Evolutionary conservation across 23 tunicate species (phyloP).

Genomic region (Styela clava): DNA sequence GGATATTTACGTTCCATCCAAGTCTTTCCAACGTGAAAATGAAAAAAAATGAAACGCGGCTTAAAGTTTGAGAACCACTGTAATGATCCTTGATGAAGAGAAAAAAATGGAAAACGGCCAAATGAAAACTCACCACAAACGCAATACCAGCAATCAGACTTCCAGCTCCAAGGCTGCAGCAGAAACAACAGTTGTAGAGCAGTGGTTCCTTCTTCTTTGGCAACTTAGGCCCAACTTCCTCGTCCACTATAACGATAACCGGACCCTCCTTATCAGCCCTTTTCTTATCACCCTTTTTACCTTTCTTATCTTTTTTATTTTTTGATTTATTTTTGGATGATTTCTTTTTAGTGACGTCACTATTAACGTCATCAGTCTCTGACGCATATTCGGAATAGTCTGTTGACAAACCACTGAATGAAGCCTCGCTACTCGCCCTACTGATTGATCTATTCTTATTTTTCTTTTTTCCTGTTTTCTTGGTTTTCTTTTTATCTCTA

Average conservation of each 20-base stretch:
- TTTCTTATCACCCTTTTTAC: not conserved
- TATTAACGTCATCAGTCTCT: not conserved
- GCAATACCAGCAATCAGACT: slow-evolving; percentile 53
- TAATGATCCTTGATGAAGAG: no score
- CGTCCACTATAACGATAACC: slow-evolving; percentile 1
- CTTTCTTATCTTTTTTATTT: not conserved
- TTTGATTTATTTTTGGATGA: not conserved
- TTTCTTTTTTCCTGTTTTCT: not conserved
- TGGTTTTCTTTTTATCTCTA: not conserved
- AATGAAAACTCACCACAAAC: slow-evolving; percentile 67
- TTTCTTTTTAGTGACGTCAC: not conserved
- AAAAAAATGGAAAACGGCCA: no score
- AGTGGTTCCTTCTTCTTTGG: slow-evolving; percentile 48
- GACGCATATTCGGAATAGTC: slow-evolving; percentile 7
- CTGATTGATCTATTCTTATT: not conserved
- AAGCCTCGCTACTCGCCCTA: not conserved
- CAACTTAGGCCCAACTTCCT: not conserved
- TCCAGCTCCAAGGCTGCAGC: slow-evolving; percentile 93
- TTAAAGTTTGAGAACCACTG: no score
- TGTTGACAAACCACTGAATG: not conserved
- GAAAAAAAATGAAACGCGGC: no score
- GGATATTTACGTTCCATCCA: no score
- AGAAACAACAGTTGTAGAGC: slow-evolving; percentile 77
- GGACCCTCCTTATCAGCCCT: slow-evolving; percentile 1
- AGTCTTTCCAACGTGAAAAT: no score